Evolutionary conservation across 2,888 invertebrate genomes (phyloP).

Genomic region (Eumacrocentrus americanus): DNA sequence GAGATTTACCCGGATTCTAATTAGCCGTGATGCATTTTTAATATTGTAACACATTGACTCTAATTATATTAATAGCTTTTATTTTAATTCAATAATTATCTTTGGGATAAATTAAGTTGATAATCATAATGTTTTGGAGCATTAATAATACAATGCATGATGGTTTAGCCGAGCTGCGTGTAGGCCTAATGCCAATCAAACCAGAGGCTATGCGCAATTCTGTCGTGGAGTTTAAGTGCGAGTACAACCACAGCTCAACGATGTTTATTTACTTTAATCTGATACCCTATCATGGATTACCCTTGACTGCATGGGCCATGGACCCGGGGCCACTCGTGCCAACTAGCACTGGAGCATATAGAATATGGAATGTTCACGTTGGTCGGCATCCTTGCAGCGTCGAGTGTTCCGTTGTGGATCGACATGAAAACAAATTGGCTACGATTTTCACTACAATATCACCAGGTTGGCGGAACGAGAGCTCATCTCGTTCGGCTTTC

Average conservation of each 20-base stretch:
- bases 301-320: conserved; percentile 40
- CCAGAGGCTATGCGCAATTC: conserved; percentile 58
- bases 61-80: neutral
- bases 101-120: conserved; percentile 6
- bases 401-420: conserved; percentile 49
- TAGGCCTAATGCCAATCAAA: conserved; percentile 63
- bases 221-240: conserved; percentile 63
- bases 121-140: conserved; percentile 34
- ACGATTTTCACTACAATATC: conserved; percentile 47
- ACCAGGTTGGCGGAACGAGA: conserved; percentile 48
- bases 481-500: conserved; percentile 16
- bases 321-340: conserved; percentile 34
- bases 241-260: conserved; percentile 60
- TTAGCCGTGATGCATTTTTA: neutral
- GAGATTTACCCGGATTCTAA: too few species aligned
- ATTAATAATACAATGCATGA: conserved; percentile 35
- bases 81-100: conserved; percentile 7
- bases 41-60: neutral
- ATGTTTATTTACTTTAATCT: conserved; percentile 60
- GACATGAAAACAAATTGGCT: conserved; percentile 44
- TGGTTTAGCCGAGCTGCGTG: conserved; percentile 57
- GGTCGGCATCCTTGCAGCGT: conserved; percentile 47
- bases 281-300: conserved; percentile 38
- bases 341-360: conserved; percentile 42
- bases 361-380: conserved; percentile 54